Conservation (phyloP, 2,113 vertebrate species). For the Carlito syrichta region DNA sequence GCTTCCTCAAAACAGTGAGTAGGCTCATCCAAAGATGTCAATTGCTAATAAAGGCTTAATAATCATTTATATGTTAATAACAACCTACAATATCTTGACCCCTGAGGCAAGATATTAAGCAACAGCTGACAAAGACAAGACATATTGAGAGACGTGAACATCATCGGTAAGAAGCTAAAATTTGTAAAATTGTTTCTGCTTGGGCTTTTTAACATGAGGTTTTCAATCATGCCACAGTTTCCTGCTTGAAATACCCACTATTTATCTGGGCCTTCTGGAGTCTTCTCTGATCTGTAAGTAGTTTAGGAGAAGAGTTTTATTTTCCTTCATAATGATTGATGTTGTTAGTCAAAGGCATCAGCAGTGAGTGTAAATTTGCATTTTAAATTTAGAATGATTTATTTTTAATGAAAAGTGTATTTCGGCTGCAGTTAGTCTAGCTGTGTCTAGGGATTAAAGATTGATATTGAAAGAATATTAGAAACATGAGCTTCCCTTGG, state of each 20-base stretch:
- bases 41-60: neutral
- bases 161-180: neutral
- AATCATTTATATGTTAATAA: neutral
- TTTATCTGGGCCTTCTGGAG: conserved; percentile 20
- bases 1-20: neutral
- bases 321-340: conserved; percentile 48
- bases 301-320: conserved; percentile 36
- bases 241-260: neutral
- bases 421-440: neutral
- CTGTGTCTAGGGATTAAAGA: neutral
- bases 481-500: conserved; percentile 20
- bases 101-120: neutral
- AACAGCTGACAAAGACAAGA: neutral
- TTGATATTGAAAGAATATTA: conserved; percentile 17
- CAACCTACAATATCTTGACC: neutral
- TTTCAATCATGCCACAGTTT: conserved; percentile 11
- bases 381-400: conserved; percentile 64
- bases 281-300: neutral
- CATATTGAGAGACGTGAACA: neutral
- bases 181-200: neutral
- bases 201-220: neutral
- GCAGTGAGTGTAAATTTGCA: conserved; percentile 38
- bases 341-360: conserved; percentile 45
- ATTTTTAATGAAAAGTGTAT: conserved; percentile 38
- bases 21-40: neutral